A percentile compares a stretch with the other conserved stretches of the same genome.
phyloP scores from a whole-genome alignment of 2,797 vertebrate species.

The Epinephelus coioides region DNA sequence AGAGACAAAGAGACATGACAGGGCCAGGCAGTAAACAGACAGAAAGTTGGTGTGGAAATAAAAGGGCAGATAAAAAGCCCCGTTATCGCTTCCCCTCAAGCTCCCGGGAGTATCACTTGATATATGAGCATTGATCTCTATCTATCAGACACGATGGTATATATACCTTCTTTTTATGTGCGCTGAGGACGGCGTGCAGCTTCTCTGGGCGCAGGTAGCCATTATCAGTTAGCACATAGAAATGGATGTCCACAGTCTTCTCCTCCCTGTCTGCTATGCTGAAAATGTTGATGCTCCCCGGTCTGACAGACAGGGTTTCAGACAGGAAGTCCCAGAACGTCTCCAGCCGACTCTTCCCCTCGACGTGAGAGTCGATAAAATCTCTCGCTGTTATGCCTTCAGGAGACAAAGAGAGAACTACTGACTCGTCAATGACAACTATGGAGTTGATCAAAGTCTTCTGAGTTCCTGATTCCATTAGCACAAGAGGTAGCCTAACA shows the following conservation, averaged over 20 bases:
- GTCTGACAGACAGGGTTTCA: slow-evolving; percentile 79
- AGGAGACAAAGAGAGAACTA: slow-evolving; percentile 71
- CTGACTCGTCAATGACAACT: slow-evolving; percentile 70
- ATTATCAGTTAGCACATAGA: slow-evolving; percentile 79
- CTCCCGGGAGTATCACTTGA: slow-evolving; percentile 67
- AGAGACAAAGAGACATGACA: slow-evolving; percentile 68
- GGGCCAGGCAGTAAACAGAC: slow-evolving; percentile 65
- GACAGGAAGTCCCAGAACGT: slow-evolving; percentile 86
- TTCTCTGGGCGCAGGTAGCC: slow-evolving; percentile 86
- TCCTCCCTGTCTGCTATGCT: slow-evolving; percentile 78
- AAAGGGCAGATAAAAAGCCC: slow-evolving; percentile 77
- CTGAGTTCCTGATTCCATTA: slow-evolving; percentile 68
- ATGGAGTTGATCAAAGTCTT: slow-evolving; percentile 70
- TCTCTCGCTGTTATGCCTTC: slow-evolving; percentile 87
- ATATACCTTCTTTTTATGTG: slow-evolving; percentile 86
- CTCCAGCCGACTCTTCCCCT: slow-evolving; percentile 78
- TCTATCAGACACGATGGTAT: slow-evolving; percentile 61
- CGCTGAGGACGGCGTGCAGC: slow-evolving; percentile 81
- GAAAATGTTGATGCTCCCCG: slow-evolving; percentile 83
- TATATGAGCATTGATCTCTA: slow-evolving; percentile 77
- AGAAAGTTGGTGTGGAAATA: slow-evolving; percentile 74
- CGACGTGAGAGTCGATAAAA: slow-evolving; percentile 83
- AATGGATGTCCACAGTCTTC: slow-evolving; percentile 82
- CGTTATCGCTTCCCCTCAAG: slow-evolving; percentile 67
- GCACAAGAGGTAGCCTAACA: slow-evolving; percentile 49